Percentiles rank a stretch among this genome's conserved stretches.
Conservation (phyloP, 1,140 invertebrate species). For the Argopecten irradians region DNA sequence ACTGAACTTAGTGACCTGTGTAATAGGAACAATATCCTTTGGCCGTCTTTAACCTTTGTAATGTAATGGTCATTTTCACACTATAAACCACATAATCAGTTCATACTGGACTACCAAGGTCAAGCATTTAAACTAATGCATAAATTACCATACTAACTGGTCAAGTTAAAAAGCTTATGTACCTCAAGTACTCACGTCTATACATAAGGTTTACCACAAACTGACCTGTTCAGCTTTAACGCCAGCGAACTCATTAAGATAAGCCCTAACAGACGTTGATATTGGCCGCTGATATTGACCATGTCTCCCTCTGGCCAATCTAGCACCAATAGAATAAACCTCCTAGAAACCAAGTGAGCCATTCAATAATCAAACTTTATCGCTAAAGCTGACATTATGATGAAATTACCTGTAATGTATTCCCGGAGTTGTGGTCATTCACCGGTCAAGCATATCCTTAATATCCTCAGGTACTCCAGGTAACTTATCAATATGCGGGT, state of each 20-base stretch:
- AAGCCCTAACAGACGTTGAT: neutral
- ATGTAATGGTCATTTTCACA: neutral
- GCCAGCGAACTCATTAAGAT: neutral
- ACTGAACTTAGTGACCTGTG: neutral
- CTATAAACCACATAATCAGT: neutral
- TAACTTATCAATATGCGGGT: neutral
- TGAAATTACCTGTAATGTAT: conserved; percentile 23
- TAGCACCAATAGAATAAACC: neutral
- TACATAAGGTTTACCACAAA: neutral
- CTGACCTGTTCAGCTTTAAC: neutral
- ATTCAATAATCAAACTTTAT: neutral
- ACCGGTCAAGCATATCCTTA: neutral
- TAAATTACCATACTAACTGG: conserved; percentile 7
- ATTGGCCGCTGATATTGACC: neutral
- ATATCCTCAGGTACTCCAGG: neutral
- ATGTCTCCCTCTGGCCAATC: neutral
- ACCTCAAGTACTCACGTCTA: neutral
- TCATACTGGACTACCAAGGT: neutral
- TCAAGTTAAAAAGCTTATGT: neutral
- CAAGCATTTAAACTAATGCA: neutral
- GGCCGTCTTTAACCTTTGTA: neutral
- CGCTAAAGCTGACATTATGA: neutral
- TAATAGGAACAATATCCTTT: neutral
- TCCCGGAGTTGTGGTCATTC: neutral
- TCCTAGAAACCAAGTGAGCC: neutral